These are phyloP conservation scores for Drosophila nr. fundita DNA, from an alignment of 2,888 invertebrate genomes.

Conservation along the genomic window DNA sequence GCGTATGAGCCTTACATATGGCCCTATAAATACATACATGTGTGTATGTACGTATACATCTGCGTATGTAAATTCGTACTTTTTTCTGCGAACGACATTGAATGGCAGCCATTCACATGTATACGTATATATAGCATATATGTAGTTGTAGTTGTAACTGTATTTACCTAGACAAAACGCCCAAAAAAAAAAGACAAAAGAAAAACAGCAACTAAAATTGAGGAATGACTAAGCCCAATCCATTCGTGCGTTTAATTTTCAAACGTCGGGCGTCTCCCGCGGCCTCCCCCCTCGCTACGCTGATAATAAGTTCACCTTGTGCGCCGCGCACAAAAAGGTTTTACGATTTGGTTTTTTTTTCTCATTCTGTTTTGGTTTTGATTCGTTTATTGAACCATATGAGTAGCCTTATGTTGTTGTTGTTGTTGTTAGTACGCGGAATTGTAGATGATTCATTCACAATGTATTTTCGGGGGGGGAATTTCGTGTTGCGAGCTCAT, in stretches of 20 bases:
- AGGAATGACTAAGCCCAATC: constrained; percentile 53
- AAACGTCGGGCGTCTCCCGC: constrained; percentile 3
- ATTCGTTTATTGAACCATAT: constrained; percentile 76
- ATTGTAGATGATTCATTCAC: constrained; percentile 69
- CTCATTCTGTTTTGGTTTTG: constrained; percentile 57
- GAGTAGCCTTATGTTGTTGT: constrained; percentile 39
- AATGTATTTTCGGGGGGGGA: constrained; percentile 28
- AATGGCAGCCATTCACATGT: constrained; percentile 34
- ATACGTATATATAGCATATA: background rate
- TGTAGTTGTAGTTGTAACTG: constrained; percentile 2
- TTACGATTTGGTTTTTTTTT: constrained; percentile 48
- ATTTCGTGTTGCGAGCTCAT: constrained; percentile 65
- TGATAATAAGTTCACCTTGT: constrained; percentile 75
- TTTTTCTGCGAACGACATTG: constrained; percentile 43
- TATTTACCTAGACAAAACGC: constrained; percentile 30
- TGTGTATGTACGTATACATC: background rate
- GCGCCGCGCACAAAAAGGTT: constrained; percentile 61
- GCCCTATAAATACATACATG: constrained; percentile 36
- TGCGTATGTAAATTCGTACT: constrained; percentile 17
- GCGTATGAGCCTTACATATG: constrained; percentile 40
- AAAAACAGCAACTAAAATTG: constrained; percentile 14
- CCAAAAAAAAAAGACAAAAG: constrained; percentile 18
- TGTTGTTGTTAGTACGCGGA: constrained; percentile 62
- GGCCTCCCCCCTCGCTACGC: background rate
- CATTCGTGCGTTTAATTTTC: constrained; percentile 42